Base-by-base conservation (phyloP, 2,113 vertebrate species). In the Catharus fuscescens region DNA sequence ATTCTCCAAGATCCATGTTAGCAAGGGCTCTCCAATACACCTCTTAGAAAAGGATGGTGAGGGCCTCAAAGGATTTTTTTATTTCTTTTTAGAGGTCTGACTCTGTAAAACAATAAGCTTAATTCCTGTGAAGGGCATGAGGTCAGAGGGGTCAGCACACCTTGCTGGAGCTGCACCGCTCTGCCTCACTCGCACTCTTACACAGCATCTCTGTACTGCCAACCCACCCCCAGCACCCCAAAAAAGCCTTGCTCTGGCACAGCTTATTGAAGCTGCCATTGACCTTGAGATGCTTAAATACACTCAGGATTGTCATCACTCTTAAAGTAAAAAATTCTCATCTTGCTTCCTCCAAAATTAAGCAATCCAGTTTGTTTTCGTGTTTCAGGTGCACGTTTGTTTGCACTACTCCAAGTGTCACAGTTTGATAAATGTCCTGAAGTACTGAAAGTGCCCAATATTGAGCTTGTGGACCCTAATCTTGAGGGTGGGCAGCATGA, bases 131-230 rank as follows among this genome's bases (percentile, higher is more conserved):
- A 73, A 92, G 57, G 59, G 36, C 48, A 74, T 6, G 18, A 23
- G 80, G 70, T 78, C 82, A 77, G 67, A 74, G 48, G 64, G 77
- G 80, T 78, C 77, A 76, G 83, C 73, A 67, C n/a, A 83, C 53
- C 72, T 84, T 1, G 0, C 48, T 0, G 0, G 74, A 57, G 64
- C 57, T 9, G 10, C 9, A 2, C 29, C 0, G 2, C n/a, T 65
- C 61, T 2, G 7, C 61, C 65, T 70, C 3, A 0, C 82, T 79
- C 2, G 5, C 28, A 12, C 57, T 44, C 70, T 67, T 56, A 50
- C 2, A 0, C 62, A 44, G 82, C 2, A 6, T 14, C 70, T 48
- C 24, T 76, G 81, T 36, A 21, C 62, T 66, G 86, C 80, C 61
- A 67, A 12, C 7, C 50, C 6, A 0, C 10, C 28, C 26, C 54